These are phyloP conservation scores for Limnephilus lunatus DNA, from an alignment of 2,888 invertebrate species.

Conservation along the genomic window DNA sequence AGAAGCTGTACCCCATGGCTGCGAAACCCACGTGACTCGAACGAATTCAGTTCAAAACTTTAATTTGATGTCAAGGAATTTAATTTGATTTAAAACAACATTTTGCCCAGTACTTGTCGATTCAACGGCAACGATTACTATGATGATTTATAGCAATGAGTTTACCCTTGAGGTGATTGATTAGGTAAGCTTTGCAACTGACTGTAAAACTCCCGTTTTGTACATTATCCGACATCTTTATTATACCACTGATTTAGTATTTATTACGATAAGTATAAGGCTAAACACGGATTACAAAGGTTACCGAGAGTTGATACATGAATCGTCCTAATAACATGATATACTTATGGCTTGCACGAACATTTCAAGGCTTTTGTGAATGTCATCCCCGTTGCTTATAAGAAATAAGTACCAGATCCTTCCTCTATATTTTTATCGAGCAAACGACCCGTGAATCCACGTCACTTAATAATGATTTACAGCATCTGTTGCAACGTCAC, in stretches of 20 bases:
- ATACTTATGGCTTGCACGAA: neutral
- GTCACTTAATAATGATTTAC: slow-evolving; percentile 14
- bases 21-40: neutral
- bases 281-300: neutral
- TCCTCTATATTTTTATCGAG: neutral
- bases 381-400: neutral
- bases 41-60: neutral
- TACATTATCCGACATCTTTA: neutral
- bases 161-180: neutral
- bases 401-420: neutral
- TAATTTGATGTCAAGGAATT: too few relatives aligned
- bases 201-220: neutral
- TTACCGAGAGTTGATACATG: neutral
- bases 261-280: neutral
- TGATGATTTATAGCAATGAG: neutral
- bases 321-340: neutral
- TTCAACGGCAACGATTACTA: neutral
- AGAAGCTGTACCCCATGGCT: neutral
- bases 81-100: neutral
- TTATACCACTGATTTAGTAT: neutral
- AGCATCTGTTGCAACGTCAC: slow-evolving; percentile 32
- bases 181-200: neutral
- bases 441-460: slow-evolving; percentile 2
- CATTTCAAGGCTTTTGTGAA: neutral
- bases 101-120: too few relatives aligned